Evolutionary conservation across 2,113 vertebrate species (phyloP).

Genomic region (Grus americana): DNA sequence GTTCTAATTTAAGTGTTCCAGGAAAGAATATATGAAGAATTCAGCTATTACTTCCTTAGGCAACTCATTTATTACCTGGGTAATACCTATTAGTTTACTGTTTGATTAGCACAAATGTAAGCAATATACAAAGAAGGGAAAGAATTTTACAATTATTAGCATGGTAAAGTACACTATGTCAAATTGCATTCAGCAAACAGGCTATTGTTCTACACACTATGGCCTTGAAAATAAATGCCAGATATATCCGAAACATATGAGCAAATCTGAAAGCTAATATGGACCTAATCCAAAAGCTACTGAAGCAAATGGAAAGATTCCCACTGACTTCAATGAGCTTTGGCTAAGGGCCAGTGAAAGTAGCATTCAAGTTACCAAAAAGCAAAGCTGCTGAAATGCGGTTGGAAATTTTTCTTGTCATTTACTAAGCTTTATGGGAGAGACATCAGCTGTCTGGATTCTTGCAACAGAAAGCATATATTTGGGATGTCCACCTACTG

Average conservation of each 20-base stretch:
- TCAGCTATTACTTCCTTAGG: neutral
- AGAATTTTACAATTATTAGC: neutral
- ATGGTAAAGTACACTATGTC: neutral
- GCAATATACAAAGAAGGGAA: neutral
- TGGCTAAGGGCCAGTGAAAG: conserved; percentile 6
- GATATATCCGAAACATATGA: conserved; percentile 19
- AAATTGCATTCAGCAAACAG: neutral
- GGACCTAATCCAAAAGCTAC: conserved; percentile 14
- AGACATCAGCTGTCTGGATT: neutral
- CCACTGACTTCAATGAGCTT: neutral
- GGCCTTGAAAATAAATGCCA: conserved; percentile 41
- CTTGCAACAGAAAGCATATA: neutral
- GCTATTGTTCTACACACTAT: neutral
- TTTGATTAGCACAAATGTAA: neutral
- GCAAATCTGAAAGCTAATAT: conserved; percentile 35
- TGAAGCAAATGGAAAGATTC: conserved; percentile 24
- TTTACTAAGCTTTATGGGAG: neutral
- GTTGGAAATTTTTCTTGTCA: neutral
- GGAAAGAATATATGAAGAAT: neutral
- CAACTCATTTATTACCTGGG: neutral
- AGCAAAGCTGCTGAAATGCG: conserved; percentile 2
- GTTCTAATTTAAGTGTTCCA: neutral
- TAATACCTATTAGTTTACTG: neutral
- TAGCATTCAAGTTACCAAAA: neutral
- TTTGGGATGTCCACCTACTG: neutral